Evolutionary conservation across 2,888 invertebrate species (phyloP), one percentile per base, ranked within the genome.

Genomic region (Lepidochitona cinerea): DNA sequence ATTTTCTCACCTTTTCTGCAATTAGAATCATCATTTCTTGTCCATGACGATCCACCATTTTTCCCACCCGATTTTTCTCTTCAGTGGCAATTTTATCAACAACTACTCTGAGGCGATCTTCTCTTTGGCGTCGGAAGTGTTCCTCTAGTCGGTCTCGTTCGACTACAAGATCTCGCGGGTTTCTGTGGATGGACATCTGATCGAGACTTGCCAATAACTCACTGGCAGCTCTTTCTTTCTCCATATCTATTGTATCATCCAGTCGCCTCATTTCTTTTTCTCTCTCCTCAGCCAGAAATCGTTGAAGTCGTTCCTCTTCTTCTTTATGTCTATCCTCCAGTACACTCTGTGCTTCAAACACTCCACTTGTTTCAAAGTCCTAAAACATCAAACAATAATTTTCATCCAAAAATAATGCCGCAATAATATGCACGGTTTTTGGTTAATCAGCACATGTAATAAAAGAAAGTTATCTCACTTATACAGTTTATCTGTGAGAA

Each of bases 261-360:
- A 88, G 74, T 33, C 83, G 78, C 14, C 80, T 79, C 80, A 85
- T 80, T 72, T 88, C 86, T 69, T 85, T 86, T 72, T 86, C 86
- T 67, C 85, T 69, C 66, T 87, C 87, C 74, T 87, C 87, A 7
- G 83, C 73, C n/a, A 87, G 75, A 72, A 86, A 87, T 6, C 87
- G 77, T 71, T 84, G 84, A 81, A 99, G 92, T 86, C 97, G 96
- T 86, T 99, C 98, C 92, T 99, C 98, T 91, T 98, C 98, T 89
- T 96, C 95, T 73, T 97, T 94, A 91, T 99, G 99, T 90, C 96
- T 95, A 95, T 97, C 96, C 92, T 99, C 99, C 87, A 99, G 92
- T 41, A 90, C 85, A 32, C 89, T 89, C 81, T 99, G 98, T 88
- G 97, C 96, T 92, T 98, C 98, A 91, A 97, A 95, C 36, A 90